phyloP scores from a whole-genome alignment of 2,888 invertebrate genomes.

The Noctuana brunneofusca region DNA sequence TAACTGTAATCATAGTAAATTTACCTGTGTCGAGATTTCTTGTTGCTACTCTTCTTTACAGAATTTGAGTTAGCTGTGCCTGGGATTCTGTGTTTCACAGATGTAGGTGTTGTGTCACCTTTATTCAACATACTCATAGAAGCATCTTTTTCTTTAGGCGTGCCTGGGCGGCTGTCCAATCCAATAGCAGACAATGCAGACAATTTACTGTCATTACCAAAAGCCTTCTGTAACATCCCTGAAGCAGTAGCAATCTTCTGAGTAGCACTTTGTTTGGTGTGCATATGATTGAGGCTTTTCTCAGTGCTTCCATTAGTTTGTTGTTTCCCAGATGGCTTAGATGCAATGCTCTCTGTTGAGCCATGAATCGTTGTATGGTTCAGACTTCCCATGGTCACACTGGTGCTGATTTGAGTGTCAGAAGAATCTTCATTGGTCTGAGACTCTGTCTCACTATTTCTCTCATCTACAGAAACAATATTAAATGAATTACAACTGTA shows the following conservation, averaged over 20 bases:
- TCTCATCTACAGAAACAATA: constrained; percentile 83
- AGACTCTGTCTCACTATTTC: constrained; percentile 94
- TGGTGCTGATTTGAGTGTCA: constrained; percentile 84
- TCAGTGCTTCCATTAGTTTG: constrained; percentile 75
- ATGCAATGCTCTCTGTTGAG: constrained; percentile 75
- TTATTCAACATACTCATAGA: constrained; percentile 60
- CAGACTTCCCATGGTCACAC: constrained; percentile 68
- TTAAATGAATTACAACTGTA: not conserved
- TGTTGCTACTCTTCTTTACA: constrained; percentile 89
- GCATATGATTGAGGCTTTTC: constrained; percentile 63
- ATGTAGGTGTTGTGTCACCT: constrained; percentile 67
- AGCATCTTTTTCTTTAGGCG: constrained; percentile 76
- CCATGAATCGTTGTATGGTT: constrained; percentile 79
- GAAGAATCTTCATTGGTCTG: constrained; percentile 90
- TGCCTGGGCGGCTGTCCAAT: constrained; percentile 73
- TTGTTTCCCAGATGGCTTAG: constrained; percentile 78
- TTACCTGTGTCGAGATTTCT: constrained; percentile 91
- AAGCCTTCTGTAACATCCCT: constrained; percentile 70
- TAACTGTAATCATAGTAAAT: constrained; percentile 48
- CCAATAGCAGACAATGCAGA: constrained; percentile 59
- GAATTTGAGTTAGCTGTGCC: constrained; percentile 72
- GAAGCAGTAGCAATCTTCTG: constrained; percentile 71
- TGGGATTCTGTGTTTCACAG: constrained; percentile 80
- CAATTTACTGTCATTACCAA: constrained; percentile 71
- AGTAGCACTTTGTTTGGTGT: constrained; percentile 68